Evolutionary conservation across 2,113 vertebrate genomes (phyloP).

Genomic region (Promerops cafer): DNA sequence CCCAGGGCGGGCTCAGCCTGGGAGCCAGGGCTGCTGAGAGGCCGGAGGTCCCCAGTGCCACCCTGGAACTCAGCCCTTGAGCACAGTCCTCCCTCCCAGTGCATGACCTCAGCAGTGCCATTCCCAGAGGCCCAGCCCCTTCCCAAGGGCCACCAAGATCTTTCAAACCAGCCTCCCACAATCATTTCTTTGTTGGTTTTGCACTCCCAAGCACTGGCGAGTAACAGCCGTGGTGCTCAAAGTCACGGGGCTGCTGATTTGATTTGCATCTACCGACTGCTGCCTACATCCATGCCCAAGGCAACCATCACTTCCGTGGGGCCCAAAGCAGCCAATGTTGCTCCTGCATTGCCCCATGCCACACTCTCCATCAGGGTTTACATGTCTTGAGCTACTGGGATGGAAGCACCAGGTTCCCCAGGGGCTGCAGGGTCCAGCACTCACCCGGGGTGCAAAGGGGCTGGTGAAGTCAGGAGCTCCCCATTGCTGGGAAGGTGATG

Average conservation of each 20-base stretch:
- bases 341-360: neutral
- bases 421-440: neutral
- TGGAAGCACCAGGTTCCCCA: neutral
- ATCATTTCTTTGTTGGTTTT: neutral
- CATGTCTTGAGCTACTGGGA: neutral
- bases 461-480: neutral
- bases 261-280: neutral
- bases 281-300: neutral
- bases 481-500: neutral
- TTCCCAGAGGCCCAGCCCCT: neutral
- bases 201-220: neutral
- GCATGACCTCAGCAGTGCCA: fast-evolving
- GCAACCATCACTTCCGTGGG: fast-evolving
- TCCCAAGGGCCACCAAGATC: neutral
- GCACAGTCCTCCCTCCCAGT: neutral
- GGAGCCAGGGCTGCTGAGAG: neutral
- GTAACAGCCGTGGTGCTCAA: neutral
- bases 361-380: neutral
- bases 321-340: neutral
- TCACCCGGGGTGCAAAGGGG: fast-evolving
- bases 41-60: fast-evolving
- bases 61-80: fast-evolving
- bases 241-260: neutral
- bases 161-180: neutral
- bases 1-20: neutral